These are phyloP conservation scores for Scrobipalpa atriplicella DNA, from an alignment of 2,888 invertebrate species.

Conservation along the genomic window DNA sequence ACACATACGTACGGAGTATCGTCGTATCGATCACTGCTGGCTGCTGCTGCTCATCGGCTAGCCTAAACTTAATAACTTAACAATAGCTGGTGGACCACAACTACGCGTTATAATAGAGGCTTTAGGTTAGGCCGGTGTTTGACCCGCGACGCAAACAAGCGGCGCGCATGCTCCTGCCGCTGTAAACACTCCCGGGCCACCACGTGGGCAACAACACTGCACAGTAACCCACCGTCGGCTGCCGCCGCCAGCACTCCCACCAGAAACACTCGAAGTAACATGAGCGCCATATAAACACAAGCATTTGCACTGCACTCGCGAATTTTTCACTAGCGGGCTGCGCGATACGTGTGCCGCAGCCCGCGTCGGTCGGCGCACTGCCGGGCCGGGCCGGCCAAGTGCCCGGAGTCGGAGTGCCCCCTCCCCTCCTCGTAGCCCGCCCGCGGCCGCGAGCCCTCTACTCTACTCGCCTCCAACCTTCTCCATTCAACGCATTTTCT, in stretches of 20 bases:
- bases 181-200: slow-evolving; percentile 72
- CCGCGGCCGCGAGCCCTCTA: slow-evolving; percentile 42
- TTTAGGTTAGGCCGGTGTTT: slow-evolving; percentile 77
- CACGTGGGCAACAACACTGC: slow-evolving; percentile 56
- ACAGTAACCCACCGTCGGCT: slow-evolving; percentile 72
- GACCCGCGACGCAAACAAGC: slow-evolving; percentile 76
- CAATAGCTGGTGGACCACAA: slow-evolving; percentile 47
- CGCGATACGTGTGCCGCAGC: slow-evolving; percentile 70
- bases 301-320: slow-evolving; percentile 85
- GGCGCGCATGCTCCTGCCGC: slow-evolving; percentile 73
- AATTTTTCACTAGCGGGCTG: slow-evolving; percentile 75
- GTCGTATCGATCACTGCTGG: slow-evolving; percentile 18
- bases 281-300: slow-evolving; percentile 90
- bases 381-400: slow-evolving; percentile 45
- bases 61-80: slow-evolving; percentile 73
- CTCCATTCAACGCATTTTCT: slow-evolving; percentile 81
- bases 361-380: slow-evolving; percentile 73
- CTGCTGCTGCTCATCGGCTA: slow-evolving; percentile 43
- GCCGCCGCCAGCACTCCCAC: slow-evolving; percentile 78
- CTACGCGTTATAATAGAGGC: slow-evolving; percentile 57
- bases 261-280: slow-evolving; percentile 87
- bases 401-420: slow-evolving; percentile 39
- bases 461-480: slow-evolving; percentile 49
- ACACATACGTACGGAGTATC: slow-evolving; percentile 8
- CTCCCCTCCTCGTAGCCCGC: slow-evolving; percentile 36